Conservation (phyloP, 2,888 invertebrate genomes). For the Macrophya alboannulata region DNA sequence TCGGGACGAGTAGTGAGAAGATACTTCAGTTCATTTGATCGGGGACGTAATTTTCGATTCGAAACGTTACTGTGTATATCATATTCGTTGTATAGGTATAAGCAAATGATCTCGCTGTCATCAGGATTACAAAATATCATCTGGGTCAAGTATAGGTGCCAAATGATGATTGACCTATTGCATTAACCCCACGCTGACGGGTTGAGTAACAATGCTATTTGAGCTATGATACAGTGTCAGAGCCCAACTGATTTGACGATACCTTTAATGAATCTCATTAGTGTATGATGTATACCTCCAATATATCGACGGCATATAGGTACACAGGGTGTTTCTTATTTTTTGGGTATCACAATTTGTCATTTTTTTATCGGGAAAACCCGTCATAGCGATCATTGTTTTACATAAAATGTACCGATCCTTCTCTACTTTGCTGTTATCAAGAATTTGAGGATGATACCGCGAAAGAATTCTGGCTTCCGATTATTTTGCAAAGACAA, state of each 20-base stretch:
- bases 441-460: no score
- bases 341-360: no score
- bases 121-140: not conserved
- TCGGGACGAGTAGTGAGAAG: not conserved
- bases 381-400: no score
- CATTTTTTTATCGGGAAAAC: no score
- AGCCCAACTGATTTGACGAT: constrained; percentile 48
- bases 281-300: not conserved
- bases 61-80: not conserved
- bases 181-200: constrained; percentile 44
- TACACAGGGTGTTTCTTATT: not conserved
- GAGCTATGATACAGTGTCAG: constrained; percentile 54
- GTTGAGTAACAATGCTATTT: constrained; percentile 47
- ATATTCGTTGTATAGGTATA: not conserved
- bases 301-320: not conserved
- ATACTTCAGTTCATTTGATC: not conserved
- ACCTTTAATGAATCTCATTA: constrained; percentile 58
- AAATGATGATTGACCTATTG: constrained; percentile 43
- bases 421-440: no score
- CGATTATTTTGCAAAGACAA: no score
- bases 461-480: no score
- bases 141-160: not conserved
- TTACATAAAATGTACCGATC: no score
- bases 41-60: not conserved
- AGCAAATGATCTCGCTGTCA: not conserved